These are phyloP conservation scores for Eupristina koningsbergeri DNA, from an alignment of 1,140 invertebrate genomes.

Conservation along the genomic window DNA sequence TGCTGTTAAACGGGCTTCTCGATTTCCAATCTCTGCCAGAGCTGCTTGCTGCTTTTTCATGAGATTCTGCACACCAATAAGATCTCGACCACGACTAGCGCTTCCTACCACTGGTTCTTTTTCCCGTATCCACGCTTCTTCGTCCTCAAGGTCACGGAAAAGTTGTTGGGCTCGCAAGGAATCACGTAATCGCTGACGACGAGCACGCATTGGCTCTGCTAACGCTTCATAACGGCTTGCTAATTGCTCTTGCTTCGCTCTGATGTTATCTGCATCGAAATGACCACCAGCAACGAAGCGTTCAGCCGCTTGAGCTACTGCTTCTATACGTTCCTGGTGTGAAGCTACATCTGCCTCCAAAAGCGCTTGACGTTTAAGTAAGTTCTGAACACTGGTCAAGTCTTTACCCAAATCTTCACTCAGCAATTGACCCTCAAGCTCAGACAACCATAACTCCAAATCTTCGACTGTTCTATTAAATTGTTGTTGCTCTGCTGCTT, in stretches of 20 bases:
- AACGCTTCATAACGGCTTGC: constrained; percentile 86
- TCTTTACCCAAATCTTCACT: constrained; percentile 99
- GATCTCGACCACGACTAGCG: constrained; percentile 95
- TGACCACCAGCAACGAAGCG: constrained; percentile 94
- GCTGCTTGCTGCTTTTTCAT: constrained; percentile 99
- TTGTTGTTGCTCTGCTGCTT: constrained; percentile 97
- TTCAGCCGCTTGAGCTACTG: constrained; percentile 87
- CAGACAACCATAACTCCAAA: constrained; percentile 97
- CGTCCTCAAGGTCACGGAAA: constrained; percentile 97
- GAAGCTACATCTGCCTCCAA: constrained; percentile 97
- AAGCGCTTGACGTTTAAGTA: constrained; percentile 97
- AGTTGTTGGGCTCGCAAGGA: constrained; percentile 96
- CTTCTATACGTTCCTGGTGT: constrained; percentile 95
- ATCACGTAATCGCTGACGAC: constrained; percentile 92
- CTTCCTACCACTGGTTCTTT: constrained; percentile 98
- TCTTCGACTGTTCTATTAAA: constrained; percentile 99
- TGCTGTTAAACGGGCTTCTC: constrained; percentile 92
- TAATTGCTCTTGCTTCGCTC: constrained; percentile 85
- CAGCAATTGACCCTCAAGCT: constrained; percentile 96
- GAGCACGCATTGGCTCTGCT: constrained; percentile 88
- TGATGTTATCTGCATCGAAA: constrained; percentile 97
- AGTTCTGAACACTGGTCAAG: constrained; percentile 94
- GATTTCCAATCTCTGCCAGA: constrained; percentile 97
- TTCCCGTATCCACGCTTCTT: constrained; percentile 99
- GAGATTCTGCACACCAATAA: constrained; percentile 98